phyloP scores from a whole-genome alignment of 2,113 vertebrate species.

The Dinomys branickii region DNA sequence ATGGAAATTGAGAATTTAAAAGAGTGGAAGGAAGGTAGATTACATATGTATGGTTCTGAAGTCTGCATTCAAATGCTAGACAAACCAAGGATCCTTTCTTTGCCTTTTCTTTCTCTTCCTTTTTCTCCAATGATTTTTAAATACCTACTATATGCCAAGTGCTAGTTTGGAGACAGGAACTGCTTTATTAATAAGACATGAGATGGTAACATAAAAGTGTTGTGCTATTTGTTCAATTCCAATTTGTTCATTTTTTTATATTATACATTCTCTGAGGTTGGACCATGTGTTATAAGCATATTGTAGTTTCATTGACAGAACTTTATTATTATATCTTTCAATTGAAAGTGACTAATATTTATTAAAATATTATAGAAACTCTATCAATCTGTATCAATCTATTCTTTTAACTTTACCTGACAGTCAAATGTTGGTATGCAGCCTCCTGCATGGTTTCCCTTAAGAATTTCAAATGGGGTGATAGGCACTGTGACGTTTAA shows the following conservation, averaged over 20 bases:
- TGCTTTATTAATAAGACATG: neutral
- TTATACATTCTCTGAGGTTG: neutral
- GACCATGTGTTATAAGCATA: neutral
- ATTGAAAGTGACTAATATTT: conserved; percentile 17
- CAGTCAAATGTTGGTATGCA: neutral
- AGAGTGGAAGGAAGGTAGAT: neutral
- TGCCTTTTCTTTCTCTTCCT: too few relatives aligned
- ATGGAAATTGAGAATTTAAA: neutral
- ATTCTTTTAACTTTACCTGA: neutral
- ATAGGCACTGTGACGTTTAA: neutral
- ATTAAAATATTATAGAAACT: neutral
- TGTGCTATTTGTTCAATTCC: neutral
- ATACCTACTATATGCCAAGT: too few relatives aligned
- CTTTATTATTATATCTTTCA: conserved; percentile 3
- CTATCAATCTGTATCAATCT: neutral
- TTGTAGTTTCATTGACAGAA: neutral
- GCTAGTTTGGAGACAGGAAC: neutral
- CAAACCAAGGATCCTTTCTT: neutral
- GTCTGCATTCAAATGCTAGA: neutral
- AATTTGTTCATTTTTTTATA: neutral
- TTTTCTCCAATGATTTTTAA: neutral
- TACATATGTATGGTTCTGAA: neutral
- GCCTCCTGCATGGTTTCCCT: neutral
- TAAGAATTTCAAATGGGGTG: neutral
- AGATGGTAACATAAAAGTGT: neutral